Conservation (phyloP, 2,113 vertebrate genomes). For the Symphodus melops region DNA sequence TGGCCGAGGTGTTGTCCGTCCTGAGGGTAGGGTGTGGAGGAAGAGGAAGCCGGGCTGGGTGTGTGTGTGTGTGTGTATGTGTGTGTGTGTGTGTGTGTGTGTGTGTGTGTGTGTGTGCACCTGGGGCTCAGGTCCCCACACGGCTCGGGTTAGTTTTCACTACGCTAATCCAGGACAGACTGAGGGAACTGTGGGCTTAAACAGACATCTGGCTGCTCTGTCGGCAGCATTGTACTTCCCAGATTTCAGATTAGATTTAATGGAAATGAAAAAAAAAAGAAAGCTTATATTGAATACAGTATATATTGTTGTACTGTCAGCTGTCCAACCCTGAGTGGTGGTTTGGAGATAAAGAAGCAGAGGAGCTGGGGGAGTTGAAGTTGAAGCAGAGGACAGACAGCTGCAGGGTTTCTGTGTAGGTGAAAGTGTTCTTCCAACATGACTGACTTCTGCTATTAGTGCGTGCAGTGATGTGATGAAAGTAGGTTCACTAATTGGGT, state of each 20-base stretch:
- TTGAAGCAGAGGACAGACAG: constrained; percentile 6
- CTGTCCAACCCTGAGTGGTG: constrained; percentile 12
- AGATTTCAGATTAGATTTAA: constrained; percentile 35
- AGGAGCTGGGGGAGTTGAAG: not conserved
- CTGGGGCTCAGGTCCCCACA: constrained; percentile 25
- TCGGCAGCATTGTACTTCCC: constrained; percentile 9
- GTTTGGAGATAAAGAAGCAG: constrained; percentile 15
- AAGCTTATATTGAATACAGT: constrained; percentile 2
- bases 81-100: not conserved
- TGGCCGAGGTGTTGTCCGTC: not conserved
- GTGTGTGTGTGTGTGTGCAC: not conserved
- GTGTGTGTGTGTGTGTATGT: not conserved
- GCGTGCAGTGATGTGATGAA: constrained; percentile 18
- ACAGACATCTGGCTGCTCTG: constrained; percentile 44
- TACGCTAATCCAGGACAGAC: constrained; percentile 36
- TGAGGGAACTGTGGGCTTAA: constrained; percentile 15
- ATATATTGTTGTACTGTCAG: constrained; percentile 16
- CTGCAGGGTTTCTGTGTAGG: constrained; percentile 1
- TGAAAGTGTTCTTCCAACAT: constrained; percentile 6
- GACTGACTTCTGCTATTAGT: not conserved
- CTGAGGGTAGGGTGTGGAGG: constrained; percentile 19
- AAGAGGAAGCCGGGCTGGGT: constrained; percentile 1
- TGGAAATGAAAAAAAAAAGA: not conserved
- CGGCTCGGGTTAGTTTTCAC: constrained; percentile 37
- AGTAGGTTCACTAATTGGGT: constrained; percentile 2